These are phyloP conservation scores for Hipposideros larvatus DNA, from an alignment of 2,797 vertebrate species.

Conservation along the genomic window DNA sequence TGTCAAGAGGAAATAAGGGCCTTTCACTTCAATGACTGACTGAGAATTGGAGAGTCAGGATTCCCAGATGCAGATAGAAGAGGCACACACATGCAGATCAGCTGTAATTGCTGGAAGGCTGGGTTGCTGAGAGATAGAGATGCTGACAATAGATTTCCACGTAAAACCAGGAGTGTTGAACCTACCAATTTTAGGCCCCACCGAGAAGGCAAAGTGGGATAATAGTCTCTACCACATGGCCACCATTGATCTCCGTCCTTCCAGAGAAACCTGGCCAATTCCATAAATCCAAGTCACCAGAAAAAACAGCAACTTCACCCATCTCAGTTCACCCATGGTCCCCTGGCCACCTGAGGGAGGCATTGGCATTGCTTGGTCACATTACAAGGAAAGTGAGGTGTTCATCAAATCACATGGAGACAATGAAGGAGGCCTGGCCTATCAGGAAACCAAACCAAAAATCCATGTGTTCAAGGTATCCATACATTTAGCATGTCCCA, in stretches of 20 bases:
- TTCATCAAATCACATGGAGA: background rate
- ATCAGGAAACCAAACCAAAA: background rate
- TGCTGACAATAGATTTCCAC: conserved; percentile 41
- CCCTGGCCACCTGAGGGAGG: background rate
- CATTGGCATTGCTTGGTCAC: background rate
- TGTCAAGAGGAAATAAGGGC: conserved; percentile 66
- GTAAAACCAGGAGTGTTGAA: conserved; percentile 3
- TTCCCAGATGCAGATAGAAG: conserved; percentile 63
- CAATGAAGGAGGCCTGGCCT: background rate
- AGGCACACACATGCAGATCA: conserved; percentile 26
- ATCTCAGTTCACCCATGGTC: background rate
- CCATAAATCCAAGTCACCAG: conserved; percentile 34
- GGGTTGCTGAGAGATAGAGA: conserved; percentile 40
- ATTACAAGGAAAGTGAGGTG: background rate
- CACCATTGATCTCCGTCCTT: background rate
- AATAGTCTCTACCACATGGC: background rate
- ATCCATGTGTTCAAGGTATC: background rate
- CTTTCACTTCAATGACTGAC: conserved; percentile 65
- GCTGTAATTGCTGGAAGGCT: conserved; percentile 48
- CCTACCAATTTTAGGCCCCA: background rate
- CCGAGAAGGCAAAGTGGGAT: background rate
- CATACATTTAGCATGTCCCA: background rate
- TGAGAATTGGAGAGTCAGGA: conserved; percentile 61
- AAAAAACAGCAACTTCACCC: background rate
- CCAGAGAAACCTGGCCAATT: conserved; percentile 1